Conservation (phyloP, 2,797 vertebrate genomes). For the Spea hammondii region DNA sequence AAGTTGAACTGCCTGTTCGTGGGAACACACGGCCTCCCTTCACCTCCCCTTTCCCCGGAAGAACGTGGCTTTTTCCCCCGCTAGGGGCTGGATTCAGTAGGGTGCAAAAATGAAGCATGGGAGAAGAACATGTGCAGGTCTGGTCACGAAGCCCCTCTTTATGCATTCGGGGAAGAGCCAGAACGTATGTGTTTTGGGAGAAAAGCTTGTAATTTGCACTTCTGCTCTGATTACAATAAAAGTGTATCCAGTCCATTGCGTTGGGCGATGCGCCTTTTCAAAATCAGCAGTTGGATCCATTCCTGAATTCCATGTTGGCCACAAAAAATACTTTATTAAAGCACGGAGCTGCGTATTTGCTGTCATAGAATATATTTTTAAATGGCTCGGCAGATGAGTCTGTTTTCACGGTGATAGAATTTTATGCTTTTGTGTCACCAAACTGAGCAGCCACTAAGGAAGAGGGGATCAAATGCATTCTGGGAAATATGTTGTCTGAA, state of each 20-base stretch:
- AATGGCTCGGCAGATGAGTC: too few species aligned
- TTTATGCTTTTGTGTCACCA: too few species aligned
- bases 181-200: neutral
- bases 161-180: neutral
- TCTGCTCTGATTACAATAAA: neutral
- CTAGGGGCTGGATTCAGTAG: conserved; percentile 2
- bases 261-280: too few species aligned
- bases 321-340: too few species aligned
- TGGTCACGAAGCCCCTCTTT: neutral
- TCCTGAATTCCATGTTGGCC: too few species aligned
- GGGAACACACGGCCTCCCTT: conserved; percentile 69
- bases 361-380: too few species aligned
- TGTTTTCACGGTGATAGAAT: too few species aligned
- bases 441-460: too few species aligned
- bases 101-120: neutral
- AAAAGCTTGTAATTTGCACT: neutral
- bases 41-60: conserved; percentile 65
- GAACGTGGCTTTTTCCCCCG: conserved; percentile 59
- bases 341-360: too few species aligned
- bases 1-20: conserved; percentile 87
- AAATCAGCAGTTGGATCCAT: too few species aligned
- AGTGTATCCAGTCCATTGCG: neutral
- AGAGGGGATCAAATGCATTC: too few species aligned
- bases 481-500: too few species aligned
- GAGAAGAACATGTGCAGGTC: neutral